Evolutionary conservation across 2,113 vertebrate species (phyloP).

Genomic region (Terrapene triunguis): DNA sequence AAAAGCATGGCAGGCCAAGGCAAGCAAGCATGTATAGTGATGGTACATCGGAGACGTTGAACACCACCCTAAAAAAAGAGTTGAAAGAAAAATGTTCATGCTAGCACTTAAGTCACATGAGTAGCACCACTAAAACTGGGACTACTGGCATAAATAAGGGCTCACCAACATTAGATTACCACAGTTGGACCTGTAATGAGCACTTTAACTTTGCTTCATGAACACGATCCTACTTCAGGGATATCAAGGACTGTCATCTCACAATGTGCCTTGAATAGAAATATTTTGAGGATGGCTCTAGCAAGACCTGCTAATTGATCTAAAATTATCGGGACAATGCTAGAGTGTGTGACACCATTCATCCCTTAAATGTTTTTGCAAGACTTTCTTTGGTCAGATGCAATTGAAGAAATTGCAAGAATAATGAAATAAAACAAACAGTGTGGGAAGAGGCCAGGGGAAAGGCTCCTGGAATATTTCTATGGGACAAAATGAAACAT

Average conservation of each 20-base stretch:
- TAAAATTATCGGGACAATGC: background rate
- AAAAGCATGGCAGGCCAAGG: rapidly evolving
- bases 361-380: background rate
- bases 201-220: background rate
- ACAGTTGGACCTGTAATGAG: background rate
- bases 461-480: background rate
- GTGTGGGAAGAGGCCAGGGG: background rate
- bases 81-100: background rate
- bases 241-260: background rate
- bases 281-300: background rate
- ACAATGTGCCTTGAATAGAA: background rate
- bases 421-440: background rate
- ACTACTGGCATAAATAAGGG: background rate
- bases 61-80: background rate
- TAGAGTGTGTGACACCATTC: background rate
- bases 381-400: background rate
- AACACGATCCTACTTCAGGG: background rate
- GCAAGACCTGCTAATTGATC: background rate
- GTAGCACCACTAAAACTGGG: background rate
- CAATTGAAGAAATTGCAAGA: background rate
- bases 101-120: background rate
- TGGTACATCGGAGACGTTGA: background rate
- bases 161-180: background rate
- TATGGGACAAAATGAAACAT: background rate
- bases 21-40: background rate